Evolutionary conservation across 2,888 invertebrate species (phyloP), one percentile per base, ranked within the genome.

Genomic region (Eupithecia vulgata): DNA sequence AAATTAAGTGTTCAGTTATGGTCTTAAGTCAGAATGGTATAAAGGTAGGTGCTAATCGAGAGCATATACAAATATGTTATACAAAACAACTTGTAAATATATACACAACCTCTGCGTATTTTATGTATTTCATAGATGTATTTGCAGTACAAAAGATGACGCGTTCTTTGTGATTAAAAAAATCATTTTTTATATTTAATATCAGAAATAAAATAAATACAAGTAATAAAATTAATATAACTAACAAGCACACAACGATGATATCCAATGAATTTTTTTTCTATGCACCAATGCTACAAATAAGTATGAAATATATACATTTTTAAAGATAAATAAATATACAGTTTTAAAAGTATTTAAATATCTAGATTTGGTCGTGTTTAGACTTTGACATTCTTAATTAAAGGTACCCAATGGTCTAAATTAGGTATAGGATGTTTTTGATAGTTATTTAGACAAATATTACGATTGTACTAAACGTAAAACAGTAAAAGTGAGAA

Each of bases 1-100:
- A 83, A 91, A 90, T 86, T 83, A 90, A 88, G 93, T 92, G 92
- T 93, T 92, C 93, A 92, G 85, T 85, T 88, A 80, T 90, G 91
- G 87, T 93, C 92, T 92, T 92, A 93, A 92, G 81, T 79, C 79
- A 30, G 30, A 3, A 30, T 30, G 30, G 30, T 84, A 81, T 85
- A 87, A 88, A 88, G 84, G 84, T 88, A 87, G 93, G 93, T 93
- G 93, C 93, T 93, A 93, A 81, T 81, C 80, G 82, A 81, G 82
- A 85, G 85, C 82, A 84, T 85, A 84, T 84, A 85, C 80, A 84
- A 82, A 79, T 74, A 73, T 4, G 4, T 30, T 77, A 74, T 79
- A 80, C 74, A 73, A 42, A 65, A 70, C 61, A 71, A 74, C 62
- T 68, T 57, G 69, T 75, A 67, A 37, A 37, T 10, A 10, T 72